Evolutionary conservation across 2,888 invertebrate genomes (phyloP).

Genomic region (Oscheius sp.): DNA sequence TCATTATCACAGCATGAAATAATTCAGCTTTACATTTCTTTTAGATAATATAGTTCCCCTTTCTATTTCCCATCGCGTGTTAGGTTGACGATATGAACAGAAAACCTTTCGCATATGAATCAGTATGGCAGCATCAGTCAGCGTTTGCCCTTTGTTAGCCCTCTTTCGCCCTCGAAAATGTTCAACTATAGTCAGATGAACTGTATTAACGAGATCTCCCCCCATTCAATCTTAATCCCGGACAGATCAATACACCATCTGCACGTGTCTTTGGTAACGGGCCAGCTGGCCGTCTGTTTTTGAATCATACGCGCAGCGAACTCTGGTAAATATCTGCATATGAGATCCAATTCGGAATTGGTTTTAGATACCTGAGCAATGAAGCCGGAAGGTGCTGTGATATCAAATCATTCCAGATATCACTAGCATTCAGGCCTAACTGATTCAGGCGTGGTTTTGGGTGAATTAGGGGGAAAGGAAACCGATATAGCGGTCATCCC

Average conservation of each 20-base stretch:
- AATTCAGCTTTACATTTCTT: constrained; percentile 10
- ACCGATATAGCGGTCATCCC: neutral
- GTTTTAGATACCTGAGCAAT: no score
- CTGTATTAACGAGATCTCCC: no score
- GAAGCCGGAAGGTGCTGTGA: constrained; percentile 18
- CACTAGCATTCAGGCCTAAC: neutral
- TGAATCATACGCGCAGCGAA: neutral
- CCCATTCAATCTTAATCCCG: no score
- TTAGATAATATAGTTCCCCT: neutral
- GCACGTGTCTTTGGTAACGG: constrained; percentile 11
- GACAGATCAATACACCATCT: constrained; percentile 20
- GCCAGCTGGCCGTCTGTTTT: constrained; percentile 5
- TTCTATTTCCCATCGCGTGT: neutral
- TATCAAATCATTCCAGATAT: constrained; percentile 2
- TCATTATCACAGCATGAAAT: constrained; percentile 19
- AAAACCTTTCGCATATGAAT: neutral
- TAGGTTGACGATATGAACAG: neutral
- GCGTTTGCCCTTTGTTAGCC: neutral
- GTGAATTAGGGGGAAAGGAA: neutral
- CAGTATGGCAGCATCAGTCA: neutral
- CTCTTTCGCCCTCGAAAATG: neutral
- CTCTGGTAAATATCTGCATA: neutral
- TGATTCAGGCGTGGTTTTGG: neutral
- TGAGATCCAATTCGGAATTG: no score
- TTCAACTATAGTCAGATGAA: neutral